phyloP scores from a whole-genome alignment of 2,888 invertebrate species.

The Pheosia gnoma region DNA sequence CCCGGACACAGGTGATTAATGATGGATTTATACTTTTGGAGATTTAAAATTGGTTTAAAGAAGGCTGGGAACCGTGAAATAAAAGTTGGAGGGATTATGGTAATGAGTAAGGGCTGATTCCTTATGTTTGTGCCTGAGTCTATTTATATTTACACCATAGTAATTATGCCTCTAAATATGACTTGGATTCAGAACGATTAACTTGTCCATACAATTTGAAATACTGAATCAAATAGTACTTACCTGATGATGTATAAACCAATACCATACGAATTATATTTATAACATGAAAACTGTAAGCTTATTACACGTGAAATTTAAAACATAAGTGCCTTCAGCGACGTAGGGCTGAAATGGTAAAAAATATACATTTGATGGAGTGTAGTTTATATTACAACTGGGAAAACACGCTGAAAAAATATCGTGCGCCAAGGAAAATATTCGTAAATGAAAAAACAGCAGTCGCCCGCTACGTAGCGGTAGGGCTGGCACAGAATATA shows the following conservation, averaged over 20 bases:
- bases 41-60: conserved; percentile 5
- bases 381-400: conserved; percentile 83
- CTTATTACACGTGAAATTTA: conserved; percentile 46
- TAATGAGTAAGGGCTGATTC: too few species aligned
- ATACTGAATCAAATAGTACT: too few species aligned
- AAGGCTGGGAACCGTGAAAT: background rate
- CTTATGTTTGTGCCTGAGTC: too few species aligned
- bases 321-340: conserved; percentile 33
- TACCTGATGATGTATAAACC: too few species aligned
- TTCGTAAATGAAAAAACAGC: conserved; percentile 84
- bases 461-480: conserved; percentile 52
- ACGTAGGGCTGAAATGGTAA: conserved; percentile 52
- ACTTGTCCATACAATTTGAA: too few species aligned
- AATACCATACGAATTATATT: conserved; percentile 15
- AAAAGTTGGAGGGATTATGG: background rate
- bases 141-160: too few species aligned
- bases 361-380: conserved; percentile 80
- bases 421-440: conserved; percentile 82
- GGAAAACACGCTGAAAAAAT: conserved; percentile 82
- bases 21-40: conserved; percentile 18
- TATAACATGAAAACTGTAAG: conserved; percentile 33
- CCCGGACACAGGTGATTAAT: conserved; percentile 20
- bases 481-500: conserved; percentile 56
- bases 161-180: too few species aligned
- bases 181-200: too few species aligned